Evolutionary conservation across 2,113 vertebrate species (phyloP).

Genomic region (Speoplatyrhinus poulsoni): DNA sequence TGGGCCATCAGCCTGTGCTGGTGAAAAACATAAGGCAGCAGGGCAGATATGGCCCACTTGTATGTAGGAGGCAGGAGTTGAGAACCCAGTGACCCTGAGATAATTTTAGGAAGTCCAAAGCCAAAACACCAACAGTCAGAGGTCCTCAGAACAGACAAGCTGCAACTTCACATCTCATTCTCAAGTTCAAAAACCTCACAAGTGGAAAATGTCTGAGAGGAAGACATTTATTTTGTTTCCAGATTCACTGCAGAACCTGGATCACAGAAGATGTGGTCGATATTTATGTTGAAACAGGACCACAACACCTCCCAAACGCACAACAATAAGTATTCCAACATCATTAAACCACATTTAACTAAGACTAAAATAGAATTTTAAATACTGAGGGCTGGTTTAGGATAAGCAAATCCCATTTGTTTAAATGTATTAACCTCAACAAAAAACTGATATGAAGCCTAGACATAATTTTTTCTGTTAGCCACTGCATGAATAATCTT

Average conservation of each 20-base stretch:
- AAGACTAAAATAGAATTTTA: not conserved
- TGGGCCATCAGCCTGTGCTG: not conserved
- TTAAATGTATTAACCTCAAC: no score
- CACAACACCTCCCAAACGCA: not conserved
- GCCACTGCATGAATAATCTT: not conserved
- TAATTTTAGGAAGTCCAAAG: not conserved
- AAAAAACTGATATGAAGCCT: no score
- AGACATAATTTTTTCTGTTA: not conserved
- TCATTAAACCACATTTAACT: not conserved
- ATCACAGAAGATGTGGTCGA: not conserved
- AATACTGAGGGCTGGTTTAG: not conserved
- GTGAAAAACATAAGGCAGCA: slow-evolving; percentile 8
- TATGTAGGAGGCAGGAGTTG: not conserved
- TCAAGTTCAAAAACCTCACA: not conserved
- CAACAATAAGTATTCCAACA: not conserved
- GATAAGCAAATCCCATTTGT: not conserved
- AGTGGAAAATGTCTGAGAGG: no score
- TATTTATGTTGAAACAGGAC: not conserved
- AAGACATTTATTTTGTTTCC: no score
- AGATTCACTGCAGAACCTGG: not conserved
- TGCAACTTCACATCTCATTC: not conserved
- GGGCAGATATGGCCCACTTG: not conserved
- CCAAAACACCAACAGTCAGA: not conserved
- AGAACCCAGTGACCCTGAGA: not conserved
- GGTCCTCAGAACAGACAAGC: not conserved